Conservation (phyloP, 2,113 vertebrate species). For the Prolemur simus region DNA sequence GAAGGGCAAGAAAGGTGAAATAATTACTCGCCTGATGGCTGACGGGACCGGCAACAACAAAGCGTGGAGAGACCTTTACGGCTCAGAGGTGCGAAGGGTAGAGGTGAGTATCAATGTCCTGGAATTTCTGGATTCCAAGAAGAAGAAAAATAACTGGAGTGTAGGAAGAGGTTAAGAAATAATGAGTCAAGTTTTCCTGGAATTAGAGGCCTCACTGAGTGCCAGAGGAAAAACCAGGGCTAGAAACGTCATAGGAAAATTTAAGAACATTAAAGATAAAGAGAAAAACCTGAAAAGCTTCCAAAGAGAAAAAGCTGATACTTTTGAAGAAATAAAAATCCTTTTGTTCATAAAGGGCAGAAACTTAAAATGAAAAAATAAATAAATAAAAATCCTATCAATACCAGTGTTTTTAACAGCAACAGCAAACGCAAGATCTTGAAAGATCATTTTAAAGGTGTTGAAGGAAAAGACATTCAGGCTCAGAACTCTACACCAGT, state of each 20-base stretch:
- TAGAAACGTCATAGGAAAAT: rapidly evolving
- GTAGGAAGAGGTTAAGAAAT: neutral
- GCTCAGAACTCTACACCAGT: neutral
- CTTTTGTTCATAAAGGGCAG: too few relatives aligned
- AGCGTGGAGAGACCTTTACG: rapidly evolving
- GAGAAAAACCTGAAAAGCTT: too few relatives aligned
- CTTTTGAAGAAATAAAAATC: neutral
- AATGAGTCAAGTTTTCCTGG: neutral
- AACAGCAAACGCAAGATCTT: rapidly evolving
- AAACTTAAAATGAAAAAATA: too few relatives aligned
- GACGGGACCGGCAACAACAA: too few relatives aligned
- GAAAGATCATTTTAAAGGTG: neutral
- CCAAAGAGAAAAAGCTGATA: neutral
- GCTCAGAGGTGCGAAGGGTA: rapidly evolving
- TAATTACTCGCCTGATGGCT: neutral
- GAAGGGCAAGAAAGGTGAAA: neutral
- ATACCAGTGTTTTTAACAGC: neutral
- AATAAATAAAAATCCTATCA: too few relatives aligned
- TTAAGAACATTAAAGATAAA: rapidly evolving
- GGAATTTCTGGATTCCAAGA: neutral
- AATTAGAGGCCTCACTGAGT: too few relatives aligned
- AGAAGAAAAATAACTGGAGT: neutral
- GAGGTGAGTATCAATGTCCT: rapidly evolving
- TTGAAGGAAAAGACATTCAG: rapidly evolving
- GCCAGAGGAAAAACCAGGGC: rapidly evolving